phyloP scores from a whole-genome alignment of 2,113 vertebrate species.

The Odocoileus hemionus region DNA sequence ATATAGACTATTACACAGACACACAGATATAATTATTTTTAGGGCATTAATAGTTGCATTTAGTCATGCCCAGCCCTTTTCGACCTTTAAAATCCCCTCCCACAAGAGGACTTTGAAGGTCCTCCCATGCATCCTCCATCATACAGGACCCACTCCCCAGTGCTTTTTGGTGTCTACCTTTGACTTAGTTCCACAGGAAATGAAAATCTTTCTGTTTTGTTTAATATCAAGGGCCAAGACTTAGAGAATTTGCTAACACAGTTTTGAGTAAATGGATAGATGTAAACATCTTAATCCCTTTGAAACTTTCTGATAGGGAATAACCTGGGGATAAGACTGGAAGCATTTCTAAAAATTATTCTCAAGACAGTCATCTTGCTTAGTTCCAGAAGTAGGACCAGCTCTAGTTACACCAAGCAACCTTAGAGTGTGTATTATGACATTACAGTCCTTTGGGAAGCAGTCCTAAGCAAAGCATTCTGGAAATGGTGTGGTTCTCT shows the following conservation, averaged over 20 bases:
- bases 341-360: slow-evolving; percentile 13
- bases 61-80: background rate
- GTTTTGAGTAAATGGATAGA: background rate
- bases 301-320: slow-evolving; percentile 4
- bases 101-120: background rate
- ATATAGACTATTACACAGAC: background rate
- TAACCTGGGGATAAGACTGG: background rate
- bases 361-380: background rate
- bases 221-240: background rate
- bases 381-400: background rate
- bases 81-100: background rate
- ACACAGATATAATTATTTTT: background rate
- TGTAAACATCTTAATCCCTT: background rate
- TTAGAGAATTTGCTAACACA: background rate
- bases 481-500: background rate
- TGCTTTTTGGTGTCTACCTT: background rate
- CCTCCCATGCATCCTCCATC: background rate
- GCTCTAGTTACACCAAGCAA: background rate
- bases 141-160: background rate
- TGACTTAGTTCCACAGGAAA: background rate
- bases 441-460: background rate
- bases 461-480: background rate
- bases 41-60: background rate
- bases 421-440: background rate
- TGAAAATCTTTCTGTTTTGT: background rate